A percentile compares a stretch with the other conserved stretches of the same genome.
These are phyloP conservation scores for Gryllus longicercus DNA, from an alignment of 2,888 invertebrate species.

Conservation along the genomic window DNA sequence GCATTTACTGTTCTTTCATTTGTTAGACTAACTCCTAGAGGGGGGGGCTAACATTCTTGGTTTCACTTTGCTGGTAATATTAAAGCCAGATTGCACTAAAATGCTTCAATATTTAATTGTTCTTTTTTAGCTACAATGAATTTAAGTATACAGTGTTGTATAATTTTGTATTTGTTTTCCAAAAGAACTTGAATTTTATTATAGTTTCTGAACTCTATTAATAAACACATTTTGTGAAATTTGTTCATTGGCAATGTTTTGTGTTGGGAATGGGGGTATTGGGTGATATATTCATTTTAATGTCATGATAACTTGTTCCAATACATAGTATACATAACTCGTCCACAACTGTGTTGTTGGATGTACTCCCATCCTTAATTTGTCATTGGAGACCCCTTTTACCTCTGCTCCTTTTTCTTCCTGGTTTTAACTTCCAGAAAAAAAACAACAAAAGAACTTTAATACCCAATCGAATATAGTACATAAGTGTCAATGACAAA, in stretches of 20 bases:
- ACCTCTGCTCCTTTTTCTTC: too few species aligned
- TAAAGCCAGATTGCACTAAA: slow-evolving; percentile 3
- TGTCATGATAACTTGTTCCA: neutral
- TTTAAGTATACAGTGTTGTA: neutral
- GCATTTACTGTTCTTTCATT: neutral
- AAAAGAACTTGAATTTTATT: neutral
- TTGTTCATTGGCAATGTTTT: slow-evolving; percentile 29
- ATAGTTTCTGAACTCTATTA: neutral
- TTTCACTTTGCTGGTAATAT: neutral
- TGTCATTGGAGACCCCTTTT: too few species aligned
- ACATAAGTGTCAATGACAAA: too few species aligned
- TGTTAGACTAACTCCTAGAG: slow-evolving; percentile 17
- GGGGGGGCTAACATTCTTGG: slow-evolving; percentile 1
- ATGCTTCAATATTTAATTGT: slow-evolving; percentile 9
- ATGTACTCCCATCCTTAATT: too few species aligned
- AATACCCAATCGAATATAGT: too few species aligned
- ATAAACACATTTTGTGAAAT: slow-evolving; percentile 17
- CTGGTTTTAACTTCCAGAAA: too few species aligned
- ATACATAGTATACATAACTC: neutral
- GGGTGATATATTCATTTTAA: neutral
- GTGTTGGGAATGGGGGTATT: slow-evolving; percentile 26
- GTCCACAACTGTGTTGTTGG: too few species aligned
- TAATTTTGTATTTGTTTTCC: slow-evolving; percentile 8
- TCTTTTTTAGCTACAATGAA: neutral
- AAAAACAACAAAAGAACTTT: too few species aligned